Conservation (phyloP, 2,797 vertebrate species). For the Phataginus tetradactyla region DNA sequence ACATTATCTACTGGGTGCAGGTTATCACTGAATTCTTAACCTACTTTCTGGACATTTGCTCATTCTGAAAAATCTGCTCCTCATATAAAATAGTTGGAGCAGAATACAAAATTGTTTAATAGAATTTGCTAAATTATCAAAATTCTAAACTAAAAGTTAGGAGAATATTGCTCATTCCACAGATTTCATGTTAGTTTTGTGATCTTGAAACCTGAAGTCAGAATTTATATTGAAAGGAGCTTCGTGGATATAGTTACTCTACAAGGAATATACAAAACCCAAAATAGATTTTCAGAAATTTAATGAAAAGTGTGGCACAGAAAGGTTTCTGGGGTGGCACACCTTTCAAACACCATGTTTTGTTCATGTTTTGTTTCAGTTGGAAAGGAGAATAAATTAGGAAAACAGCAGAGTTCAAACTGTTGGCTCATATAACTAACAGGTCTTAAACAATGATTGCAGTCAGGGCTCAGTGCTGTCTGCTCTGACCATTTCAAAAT, state of each 20-base stretch:
- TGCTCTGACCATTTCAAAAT: background rate
- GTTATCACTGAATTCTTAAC: background rate
- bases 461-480: background rate
- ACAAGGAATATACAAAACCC: background rate
- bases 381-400: background rate
- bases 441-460: background rate
- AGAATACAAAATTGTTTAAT: background rate
- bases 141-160: background rate
- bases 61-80: background rate
- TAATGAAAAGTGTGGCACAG: background rate
- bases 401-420: background rate
- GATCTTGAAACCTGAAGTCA: background rate
- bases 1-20: background rate
- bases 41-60: background rate
- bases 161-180: background rate
- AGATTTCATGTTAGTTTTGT: background rate
- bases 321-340: background rate
- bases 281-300: background rate
- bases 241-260: background rate
- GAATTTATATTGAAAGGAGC: background rate
- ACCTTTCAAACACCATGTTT: background rate
- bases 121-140: background rate
- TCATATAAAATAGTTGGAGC: background rate
- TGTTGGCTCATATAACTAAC: background rate
- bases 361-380: background rate